Base-by-base conservation (phyloP, 2,888 invertebrate genomes). In the Calameuta pallipes region DNA sequence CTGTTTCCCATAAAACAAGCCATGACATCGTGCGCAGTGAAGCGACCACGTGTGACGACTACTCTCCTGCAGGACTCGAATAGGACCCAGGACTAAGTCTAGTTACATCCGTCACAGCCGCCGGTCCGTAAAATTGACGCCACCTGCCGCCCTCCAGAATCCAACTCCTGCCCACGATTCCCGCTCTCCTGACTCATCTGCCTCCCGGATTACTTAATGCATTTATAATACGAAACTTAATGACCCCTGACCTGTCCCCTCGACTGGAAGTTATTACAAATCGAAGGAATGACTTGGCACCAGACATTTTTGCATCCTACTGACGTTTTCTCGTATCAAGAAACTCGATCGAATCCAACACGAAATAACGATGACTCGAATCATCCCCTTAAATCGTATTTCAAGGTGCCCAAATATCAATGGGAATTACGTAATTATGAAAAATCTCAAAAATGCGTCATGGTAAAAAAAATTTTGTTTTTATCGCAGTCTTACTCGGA, bases 81-180 rank as follows among this genome's bases (percentile, higher is more conserved):
- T 71, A 33, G 71, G 71, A 71, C 71, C 33, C 71, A 71, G 71
- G 71, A 71, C 71, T 34, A 71, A 31, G 71, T 88, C 88, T 87
- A 87, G 89, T 90, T 88, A 89, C 90, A 91, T 91, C 91, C 91
- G 91, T 91, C 91, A 91, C 88, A 89, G 86, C 86, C 91, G 89
- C 86, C 87, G 91, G 90, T 87, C 90, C 91, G 91, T 91, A 89
- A 91, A 91, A 91, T 91, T 91, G 87, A 88, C 87, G 91, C 91
- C 91, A 91, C 91, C 91, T 91, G 91, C 90, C 91, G 90, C 91
- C 91, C 85, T 85, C 80, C 80, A 80, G 80, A 85, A 86, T 87
- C 83, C 70, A 79, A 74, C 78, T 76, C 76, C 80, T 30, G 71
- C n/a, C 15, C 76, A 13, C 73, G 73, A 78, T 77, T 79, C 81